Base-by-base conservation (phyloP, 2,888 invertebrate species). In the Dexiosoma caninum region DNA sequence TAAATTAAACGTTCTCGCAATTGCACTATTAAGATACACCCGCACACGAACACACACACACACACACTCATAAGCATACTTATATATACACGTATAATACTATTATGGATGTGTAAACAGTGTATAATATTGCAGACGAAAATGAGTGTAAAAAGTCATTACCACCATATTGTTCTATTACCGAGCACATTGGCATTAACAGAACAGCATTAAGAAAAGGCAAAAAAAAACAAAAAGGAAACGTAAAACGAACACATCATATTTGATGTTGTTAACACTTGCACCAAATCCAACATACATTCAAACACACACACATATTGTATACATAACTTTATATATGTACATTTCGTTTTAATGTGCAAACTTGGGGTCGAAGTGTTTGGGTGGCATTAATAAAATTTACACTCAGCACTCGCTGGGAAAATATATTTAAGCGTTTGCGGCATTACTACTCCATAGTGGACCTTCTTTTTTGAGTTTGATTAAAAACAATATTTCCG, bases 91-190 rank as follows among this genome's bases (percentile, higher is more conserved):
- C 27, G 27, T 10, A 7, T 27, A 32, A 23, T 59, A 55, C 21
- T 49, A 16, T 49, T 70, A 42, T 44, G 55, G 67, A 55, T 76
- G 44, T 77, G 49, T 51, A 77, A 74, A 64, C 62, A 70, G 51
- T 70, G 57, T 69, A 77, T 66, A 74, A 78, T 70, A 69, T 72
- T 19, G 59, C 69, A 82, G 79, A 67, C 74, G 67, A 71, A 76
- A 81, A 77, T 72, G 80, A 62, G 62, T 70, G 55, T 69, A 79
- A 79, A 83, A 83, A 83, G 83, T 83, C 83, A 83, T 84, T 84
- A 83, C 74, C 83, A 83, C 79, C 81, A 81, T 82, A 83, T 81
- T 83, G 83, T 81, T 72, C 70, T 67, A 78, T 78, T 78, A 71
- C 51, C 66, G 60, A 76, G 66, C 30, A 59, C 42, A 49, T 51